phyloP scores from a whole-genome alignment of 2,797 vertebrate species.

The Poecilia picta region DNA sequence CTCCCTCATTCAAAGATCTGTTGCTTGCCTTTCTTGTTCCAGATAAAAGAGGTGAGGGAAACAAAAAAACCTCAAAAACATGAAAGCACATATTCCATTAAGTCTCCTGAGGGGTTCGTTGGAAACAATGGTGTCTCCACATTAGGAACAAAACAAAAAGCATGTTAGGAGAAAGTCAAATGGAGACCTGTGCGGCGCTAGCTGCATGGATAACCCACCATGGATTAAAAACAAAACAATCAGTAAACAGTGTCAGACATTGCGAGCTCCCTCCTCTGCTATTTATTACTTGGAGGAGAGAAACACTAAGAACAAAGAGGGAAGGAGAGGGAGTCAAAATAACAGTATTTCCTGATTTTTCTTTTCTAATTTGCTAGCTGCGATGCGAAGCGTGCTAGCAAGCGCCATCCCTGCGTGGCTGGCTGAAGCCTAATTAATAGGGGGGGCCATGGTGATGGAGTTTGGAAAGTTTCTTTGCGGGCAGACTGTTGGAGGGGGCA shows the following conservation, averaged over 20 bases:
- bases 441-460: slow-evolving; percentile 75
- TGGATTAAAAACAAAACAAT: slow-evolving; percentile 70
- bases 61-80: slow-evolving; percentile 58
- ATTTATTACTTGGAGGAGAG: slow-evolving; percentile 57
- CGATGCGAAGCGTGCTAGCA: slow-evolving; percentile 68
- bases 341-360: slow-evolving; percentile 60
- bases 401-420: slow-evolving; percentile 69
- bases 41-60: slow-evolving; percentile 53
- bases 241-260: slow-evolving; percentile 61
- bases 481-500: slow-evolving; percentile 70
- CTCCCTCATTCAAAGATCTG: slow-evolving; percentile 52
- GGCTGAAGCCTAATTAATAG: slow-evolving; percentile 82
- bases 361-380: slow-evolving; percentile 75
- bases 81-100: slow-evolving; percentile 66
- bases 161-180: slow-evolving; percentile 55
- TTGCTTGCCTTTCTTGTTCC: slow-evolving; percentile 41
- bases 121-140: slow-evolving; percentile 58
- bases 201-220: slow-evolving; percentile 68
- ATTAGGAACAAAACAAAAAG: slow-evolving; percentile 61
- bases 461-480: slow-evolving; percentile 80
- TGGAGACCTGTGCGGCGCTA: slow-evolving; percentile 57
- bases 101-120: slow-evolving; percentile 61
- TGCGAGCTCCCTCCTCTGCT: slow-evolving; percentile 51
- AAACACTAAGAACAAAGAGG: slow-evolving; percentile 64
- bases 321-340: slow-evolving; percentile 57